phyloP scores from a whole-genome alignment of 2,113 vertebrate genomes.

The Sisor rabdophorus region DNA sequence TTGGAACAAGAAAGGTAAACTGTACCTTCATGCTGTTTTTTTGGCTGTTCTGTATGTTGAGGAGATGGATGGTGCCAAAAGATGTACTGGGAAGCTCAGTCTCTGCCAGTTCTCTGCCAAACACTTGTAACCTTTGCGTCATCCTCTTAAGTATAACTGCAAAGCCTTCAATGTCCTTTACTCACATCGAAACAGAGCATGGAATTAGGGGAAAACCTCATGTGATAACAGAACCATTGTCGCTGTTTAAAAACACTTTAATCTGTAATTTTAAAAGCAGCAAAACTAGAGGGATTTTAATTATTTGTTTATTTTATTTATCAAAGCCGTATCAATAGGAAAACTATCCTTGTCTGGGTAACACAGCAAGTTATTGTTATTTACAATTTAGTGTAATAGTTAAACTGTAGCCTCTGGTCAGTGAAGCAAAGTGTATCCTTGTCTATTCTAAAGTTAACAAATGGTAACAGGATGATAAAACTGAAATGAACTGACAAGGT shows the following conservation, averaged over 20 bases:
- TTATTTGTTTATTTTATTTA: no score
- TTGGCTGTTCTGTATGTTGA: constrained; percentile 37
- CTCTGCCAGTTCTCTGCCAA: constrained; percentile 41
- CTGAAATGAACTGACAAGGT: no score
- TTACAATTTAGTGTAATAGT: no score
- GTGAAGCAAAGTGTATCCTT: no score
- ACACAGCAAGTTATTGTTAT: no score
- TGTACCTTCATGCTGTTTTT: constrained; percentile 37
- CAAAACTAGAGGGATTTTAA: no score
- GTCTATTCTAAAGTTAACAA: no score
- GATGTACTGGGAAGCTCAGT: constrained; percentile 36
- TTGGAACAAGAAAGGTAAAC: neutral
- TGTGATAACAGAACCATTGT: neutral
- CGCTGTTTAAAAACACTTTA: neutral
- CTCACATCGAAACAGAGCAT: constrained; percentile 12
- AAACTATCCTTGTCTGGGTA: no score
- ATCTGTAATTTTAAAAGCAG: no score
- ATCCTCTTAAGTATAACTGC: constrained; percentile 37
- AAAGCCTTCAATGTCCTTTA: constrained; percentile 40
- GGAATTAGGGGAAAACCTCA: neutral
- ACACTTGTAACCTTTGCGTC: constrained; percentile 29
- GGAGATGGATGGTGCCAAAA: constrained; percentile 33
- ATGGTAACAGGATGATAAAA: no score
- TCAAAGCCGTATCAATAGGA: no score
- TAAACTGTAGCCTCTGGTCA: no score